These are phyloP conservation scores for Boleophthalmus pectinirostris DNA, from an alignment of 2,113 vertebrate species.

Conservation along the genomic window DNA sequence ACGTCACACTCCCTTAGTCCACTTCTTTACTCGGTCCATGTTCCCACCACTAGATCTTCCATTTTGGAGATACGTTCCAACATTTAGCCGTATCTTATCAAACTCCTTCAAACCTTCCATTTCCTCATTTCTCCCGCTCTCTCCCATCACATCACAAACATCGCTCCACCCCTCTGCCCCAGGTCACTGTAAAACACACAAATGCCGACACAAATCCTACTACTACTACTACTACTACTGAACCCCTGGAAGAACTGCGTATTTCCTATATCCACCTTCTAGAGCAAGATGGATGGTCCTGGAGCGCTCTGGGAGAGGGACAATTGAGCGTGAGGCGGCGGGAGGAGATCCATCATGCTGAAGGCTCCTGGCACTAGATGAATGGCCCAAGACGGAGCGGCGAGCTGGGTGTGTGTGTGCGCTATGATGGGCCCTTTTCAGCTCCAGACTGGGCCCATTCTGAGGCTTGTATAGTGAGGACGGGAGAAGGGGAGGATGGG, in stretches of 20 bases:
- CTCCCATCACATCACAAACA: background rate
- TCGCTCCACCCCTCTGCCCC: background rate
- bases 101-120: background rate
- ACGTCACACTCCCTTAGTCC: too few species aligned
- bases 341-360: slow-evolving; percentile 69
- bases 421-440: background rate
- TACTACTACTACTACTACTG: background rate
- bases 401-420: background rate
- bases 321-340: slow-evolving; percentile 61
- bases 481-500: too few species aligned
- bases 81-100: background rate
- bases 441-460: slow-evolving; percentile 15
- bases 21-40: too few species aligned
- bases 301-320: slow-evolving; percentile 55
- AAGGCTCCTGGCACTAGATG: slow-evolving; percentile 67
- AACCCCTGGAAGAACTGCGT: background rate
- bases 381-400: slow-evolving; percentile 51
- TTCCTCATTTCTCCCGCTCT: background rate
- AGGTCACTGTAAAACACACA: background rate
- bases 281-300: slow-evolving; percentile 68
- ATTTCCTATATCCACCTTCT: slow-evolving; percentile 27
- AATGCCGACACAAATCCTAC: background rate
- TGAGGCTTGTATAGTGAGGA: background rate
- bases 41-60: too few species aligned
- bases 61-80: too few species aligned